phyloP scores from a whole-genome alignment of 2,797 vertebrate species.

The Danio choprae region DNA sequence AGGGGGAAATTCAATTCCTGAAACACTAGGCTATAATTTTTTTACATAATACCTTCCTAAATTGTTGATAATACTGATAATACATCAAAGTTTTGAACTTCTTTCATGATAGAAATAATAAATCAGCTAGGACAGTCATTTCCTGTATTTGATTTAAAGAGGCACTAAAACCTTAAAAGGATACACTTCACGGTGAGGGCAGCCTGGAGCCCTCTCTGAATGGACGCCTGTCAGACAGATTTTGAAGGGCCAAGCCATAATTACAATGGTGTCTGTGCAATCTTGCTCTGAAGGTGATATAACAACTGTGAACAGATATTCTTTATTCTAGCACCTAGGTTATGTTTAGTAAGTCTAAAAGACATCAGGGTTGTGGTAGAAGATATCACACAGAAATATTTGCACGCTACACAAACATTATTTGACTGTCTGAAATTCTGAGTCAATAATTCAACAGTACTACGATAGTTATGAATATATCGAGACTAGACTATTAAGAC shows the following conservation, averaged over 20 bases:
- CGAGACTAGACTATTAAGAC: background rate
- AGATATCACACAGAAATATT: background rate
- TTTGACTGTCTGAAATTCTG: background rate
- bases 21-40: slow-evolving; percentile 3
- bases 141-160: slow-evolving; percentile 53
- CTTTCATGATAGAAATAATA: slow-evolving; percentile 35
- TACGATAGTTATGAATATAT: background rate
- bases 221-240: slow-evolving; percentile 48
- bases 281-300: slow-evolving; percentile 58
- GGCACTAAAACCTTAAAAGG: slow-evolving; percentile 47
- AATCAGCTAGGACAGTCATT: slow-evolving; percentile 39
- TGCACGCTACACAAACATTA: background rate
- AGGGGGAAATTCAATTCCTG: slow-evolving; percentile 12
- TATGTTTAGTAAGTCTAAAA: slow-evolving; percentile 38
- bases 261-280: slow-evolving; percentile 55
- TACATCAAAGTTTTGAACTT: slow-evolving; percentile 35
- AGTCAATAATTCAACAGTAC: background rate
- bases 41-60: slow-evolving; percentile 3
- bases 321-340: slow-evolving; percentile 45
- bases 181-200: slow-evolving; percentile 45
- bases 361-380: background rate
- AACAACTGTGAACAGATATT: slow-evolving; percentile 55
- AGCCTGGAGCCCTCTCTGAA: slow-evolving; percentile 48
- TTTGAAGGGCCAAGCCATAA: slow-evolving; percentile 57
- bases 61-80: slow-evolving; percentile 8